Percentiles rank a stretch among this genome's conserved stretches.
phyloP scores from a whole-genome alignment of 2,113 vertebrate species.

The Brevimyrus niger region DNA sequence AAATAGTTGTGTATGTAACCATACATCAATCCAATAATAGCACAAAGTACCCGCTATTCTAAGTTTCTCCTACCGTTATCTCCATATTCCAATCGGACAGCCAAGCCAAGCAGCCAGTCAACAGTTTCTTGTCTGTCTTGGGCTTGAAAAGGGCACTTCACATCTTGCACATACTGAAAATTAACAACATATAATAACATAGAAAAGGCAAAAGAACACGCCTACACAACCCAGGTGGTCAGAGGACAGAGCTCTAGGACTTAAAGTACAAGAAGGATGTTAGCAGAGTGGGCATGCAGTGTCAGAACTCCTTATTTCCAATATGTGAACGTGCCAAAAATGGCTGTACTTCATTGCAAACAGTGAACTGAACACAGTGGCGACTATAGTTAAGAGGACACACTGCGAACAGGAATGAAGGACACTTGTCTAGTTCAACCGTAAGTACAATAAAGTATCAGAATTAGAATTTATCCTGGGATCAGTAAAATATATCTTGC shows the following conservation, averaged over 20 bases:
- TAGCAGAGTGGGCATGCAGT: not conserved
- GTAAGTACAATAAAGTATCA: not conserved
- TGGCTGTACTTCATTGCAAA: too few species aligned
- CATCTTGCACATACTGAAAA: slow-evolving; percentile 81
- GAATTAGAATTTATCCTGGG: not conserved
- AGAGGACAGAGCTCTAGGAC: not conserved
- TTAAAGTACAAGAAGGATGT: not conserved
- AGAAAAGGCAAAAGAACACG: not conserved
- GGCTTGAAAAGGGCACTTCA: slow-evolving; percentile 81
- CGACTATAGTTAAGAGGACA: too few species aligned
- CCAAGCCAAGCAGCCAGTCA: slow-evolving; percentile 94
- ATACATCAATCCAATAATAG: not conserved
- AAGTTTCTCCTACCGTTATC: slow-evolving; percentile 74
- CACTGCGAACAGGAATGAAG: too few species aligned
- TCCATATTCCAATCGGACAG: slow-evolving; percentile 90
- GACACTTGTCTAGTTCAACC: too few species aligned
- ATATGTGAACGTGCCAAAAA: too few species aligned
- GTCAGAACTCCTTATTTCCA: not conserved
- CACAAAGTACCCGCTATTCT: not conserved
- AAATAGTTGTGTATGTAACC: not conserved
- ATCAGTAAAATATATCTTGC: not conserved
- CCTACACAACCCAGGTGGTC: not conserved
- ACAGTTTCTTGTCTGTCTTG: slow-evolving; percentile 77
- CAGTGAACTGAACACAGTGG: too few species aligned
- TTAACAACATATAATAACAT: not conserved